Evolutionary conservation across 2,797 vertebrate genomes (phyloP).

Genomic region (Peromyscus attwateri): DNA sequence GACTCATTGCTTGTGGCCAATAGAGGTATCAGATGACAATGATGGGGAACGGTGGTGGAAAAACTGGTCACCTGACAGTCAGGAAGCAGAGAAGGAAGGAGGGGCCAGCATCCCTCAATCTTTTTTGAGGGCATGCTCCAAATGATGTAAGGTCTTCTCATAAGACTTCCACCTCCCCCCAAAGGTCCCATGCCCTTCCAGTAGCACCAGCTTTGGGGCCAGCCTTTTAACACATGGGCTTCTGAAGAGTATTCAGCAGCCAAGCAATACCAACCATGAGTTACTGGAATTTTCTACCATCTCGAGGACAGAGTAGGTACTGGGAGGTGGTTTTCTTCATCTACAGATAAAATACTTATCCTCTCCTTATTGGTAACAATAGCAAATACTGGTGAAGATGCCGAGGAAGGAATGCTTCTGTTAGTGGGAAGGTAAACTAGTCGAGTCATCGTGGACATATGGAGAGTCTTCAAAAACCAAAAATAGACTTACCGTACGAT

Average conservation of each 20-base stretch:
- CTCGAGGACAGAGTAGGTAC: neutral
- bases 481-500: neutral
- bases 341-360: neutral
- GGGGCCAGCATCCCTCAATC: too few species aligned
- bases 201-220: neutral
- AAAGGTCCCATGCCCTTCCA: neutral
- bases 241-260: neutral
- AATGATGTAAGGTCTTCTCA: neutral
- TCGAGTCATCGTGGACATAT: neutral
- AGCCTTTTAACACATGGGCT: neutral
- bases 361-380: neutral
- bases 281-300: conserved; percentile 22
- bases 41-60: neutral
- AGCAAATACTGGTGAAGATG: neutral
- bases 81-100: neutral
- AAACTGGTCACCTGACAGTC: neutral
- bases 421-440: neutral
- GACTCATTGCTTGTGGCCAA: neutral
- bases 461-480: neutral
- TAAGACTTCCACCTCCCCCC: neutral
- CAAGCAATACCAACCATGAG: neutral
- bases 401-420: neutral
- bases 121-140: neutral
- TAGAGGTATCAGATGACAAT: neutral
- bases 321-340: neutral